Percentiles rank a stretch among this genome's conserved stretches.
phyloP scores from a whole-genome alignment of 2,113 vertebrate genomes.

The Charadrius vociferus region DNA sequence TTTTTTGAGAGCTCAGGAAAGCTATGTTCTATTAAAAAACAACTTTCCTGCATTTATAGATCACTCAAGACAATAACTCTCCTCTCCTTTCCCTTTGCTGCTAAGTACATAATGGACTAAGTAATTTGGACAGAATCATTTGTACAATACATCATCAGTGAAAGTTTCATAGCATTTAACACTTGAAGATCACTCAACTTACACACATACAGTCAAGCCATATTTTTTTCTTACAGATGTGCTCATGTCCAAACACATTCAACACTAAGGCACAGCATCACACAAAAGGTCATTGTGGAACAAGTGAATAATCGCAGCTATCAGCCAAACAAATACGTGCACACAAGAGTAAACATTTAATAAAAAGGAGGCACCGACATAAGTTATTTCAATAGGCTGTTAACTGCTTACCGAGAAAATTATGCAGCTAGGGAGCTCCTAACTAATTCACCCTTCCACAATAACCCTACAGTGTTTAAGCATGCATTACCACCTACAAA shows the following conservation, averaged over 20 bases:
- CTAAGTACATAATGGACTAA: neutral
- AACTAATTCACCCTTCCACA: neutral
- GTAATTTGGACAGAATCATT: neutral
- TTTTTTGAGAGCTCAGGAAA: neutral
- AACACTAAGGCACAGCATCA: neutral
- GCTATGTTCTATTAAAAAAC: neutral
- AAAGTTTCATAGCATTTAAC: neutral
- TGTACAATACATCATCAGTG: neutral
- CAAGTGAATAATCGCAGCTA: neutral
- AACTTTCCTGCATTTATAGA: neutral
- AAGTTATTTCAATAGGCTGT: neutral
- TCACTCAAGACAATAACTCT: neutral
- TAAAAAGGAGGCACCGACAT: neutral
- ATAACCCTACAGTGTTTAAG: neutral
- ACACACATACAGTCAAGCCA: neutral
- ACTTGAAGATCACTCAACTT: neutral
- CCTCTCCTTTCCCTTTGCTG: neutral
- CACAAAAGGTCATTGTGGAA: neutral
- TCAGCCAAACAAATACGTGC: neutral
- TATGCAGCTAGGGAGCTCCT: neutral
- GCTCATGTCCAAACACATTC: neutral
- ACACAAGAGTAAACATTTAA: neutral
- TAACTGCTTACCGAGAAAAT: neutral
- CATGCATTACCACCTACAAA: neutral
- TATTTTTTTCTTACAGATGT: neutral